phyloP scores from a whole-genome alignment of 35 echinoderm and acorn worm genomes.

The Diadema setosum region DNA sequence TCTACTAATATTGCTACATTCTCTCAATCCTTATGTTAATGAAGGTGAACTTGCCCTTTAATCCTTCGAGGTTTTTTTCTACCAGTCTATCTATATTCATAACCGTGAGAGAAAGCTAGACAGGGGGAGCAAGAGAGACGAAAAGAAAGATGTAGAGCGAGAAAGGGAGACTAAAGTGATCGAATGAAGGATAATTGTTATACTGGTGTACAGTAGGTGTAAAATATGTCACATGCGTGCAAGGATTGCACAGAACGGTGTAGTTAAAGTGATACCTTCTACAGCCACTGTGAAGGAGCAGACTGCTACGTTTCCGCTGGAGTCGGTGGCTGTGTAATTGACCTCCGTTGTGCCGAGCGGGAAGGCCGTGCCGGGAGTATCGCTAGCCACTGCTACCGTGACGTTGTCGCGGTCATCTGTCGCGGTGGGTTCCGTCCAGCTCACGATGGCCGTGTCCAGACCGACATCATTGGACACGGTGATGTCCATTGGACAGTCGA shows the following conservation, averaged over 20 bases:
- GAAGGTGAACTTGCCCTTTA: too few relatives aligned
- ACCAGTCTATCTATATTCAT: too few relatives aligned
- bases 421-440: conserved; percentile 22
- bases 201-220: neutral
- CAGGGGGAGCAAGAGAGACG: neutral
- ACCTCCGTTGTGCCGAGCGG: conserved; percentile 36
- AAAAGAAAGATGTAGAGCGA: too few relatives aligned
- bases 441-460: neutral
- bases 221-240: neutral
- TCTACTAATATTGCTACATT: too few relatives aligned
- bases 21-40: too few relatives aligned
- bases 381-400: neutral
- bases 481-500: conserved; percentile 28
- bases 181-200: neutral
- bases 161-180: too few relatives aligned
- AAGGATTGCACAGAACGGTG: neutral
- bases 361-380: conserved; percentile 14
- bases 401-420: neutral
- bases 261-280: neutral
- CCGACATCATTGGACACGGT: neutral
- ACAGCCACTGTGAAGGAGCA: conserved; percentile 23
- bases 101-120: neutral
- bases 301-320: neutral
- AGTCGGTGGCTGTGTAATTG: conserved; percentile 21
- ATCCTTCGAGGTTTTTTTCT: too few relatives aligned